Base-by-base conservation (phyloP, 2,888 invertebrate species). In the Aelia acuminata region DNA sequence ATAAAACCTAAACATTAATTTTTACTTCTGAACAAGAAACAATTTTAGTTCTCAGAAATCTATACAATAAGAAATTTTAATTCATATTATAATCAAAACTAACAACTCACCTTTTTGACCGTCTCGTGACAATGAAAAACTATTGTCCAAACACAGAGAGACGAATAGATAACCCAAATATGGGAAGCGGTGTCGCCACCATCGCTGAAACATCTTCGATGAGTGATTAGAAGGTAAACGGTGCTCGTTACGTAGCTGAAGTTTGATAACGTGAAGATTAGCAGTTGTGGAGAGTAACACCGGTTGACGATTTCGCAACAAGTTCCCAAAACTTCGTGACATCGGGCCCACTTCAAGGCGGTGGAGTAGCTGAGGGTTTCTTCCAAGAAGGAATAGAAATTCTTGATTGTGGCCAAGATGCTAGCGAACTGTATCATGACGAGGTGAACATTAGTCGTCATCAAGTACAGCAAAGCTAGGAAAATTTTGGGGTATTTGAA, bases 221-320 rank as follows among this genome's bases (percentile, higher is more conserved):
- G 5, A 22, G 22, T 53, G 22, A 53, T 53, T 7, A 53, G 22
- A 2, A n/a, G 53, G 53, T 53, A 53, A 53, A 53, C n/a, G 22
- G 53, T 53, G n/a, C 53, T 53, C n/a, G 53, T 53, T n/a, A 53
- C n/a, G 10, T 53, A n/a, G n/a, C 53, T 53, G 53, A 53, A 53
- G 53, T n/a, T 53, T 7, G 53, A 53, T 10, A 53, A n/a, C 7
- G 5, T 53, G 22, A 53, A 53, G 22, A 53, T 53, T 5, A 53
- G 15, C 53, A 53, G 53, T n/a, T 53, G 53, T 5, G 53, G 53
- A 22, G 53, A 53, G 53, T 53, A 53, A 53, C 53, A 53, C n/a
- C n/a, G 22, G n/a, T 53, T 53, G 53, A 53, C 15, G 22, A 22
- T n/a, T 15, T 53, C 53, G n/a, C 53, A 53, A 10, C 53, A 53